Base-by-base conservation (phyloP, 2,797 vertebrate species). In the Denticeps clupeoides region DNA sequence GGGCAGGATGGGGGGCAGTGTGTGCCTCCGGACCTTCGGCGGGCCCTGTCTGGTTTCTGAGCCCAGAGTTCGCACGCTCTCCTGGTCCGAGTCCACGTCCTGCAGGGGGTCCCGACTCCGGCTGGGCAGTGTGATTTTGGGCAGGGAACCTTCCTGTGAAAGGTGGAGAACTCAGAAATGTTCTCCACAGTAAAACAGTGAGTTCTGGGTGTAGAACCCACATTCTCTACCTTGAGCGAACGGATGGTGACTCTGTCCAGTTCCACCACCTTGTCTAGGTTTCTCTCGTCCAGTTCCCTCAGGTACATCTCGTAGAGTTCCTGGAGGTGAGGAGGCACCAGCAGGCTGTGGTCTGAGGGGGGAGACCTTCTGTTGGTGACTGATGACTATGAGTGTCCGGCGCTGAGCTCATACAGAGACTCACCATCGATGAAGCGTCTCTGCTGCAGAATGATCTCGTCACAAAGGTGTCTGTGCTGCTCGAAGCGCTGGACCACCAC, bases 361-460 rank as follows among this genome's bases (percentile, higher is more conserved):
- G 12, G 13, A 58, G 24, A 42, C 19, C n/a, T n/a, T n/a, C n/a
- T n/a, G n/a, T n/a, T n/a, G n/a, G n/a, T 31, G 6, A 7, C n/a
- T 18, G 35, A 16, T 16, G 15, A n/a, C 2, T 18, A 19, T 23
- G 13, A 23, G 7, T 12, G 10, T 23, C 40, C 18, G 22, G 8
- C n/a, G n/a, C n/a, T n/a, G n/a, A n/a, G n/a, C n/a, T n/a, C 15
- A 16, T 2, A 33, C 1, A 1, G 7, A 7, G 7, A 26, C 62
- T n/a, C 59, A 87, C 86, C 87, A 0, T 81, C 37, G 0, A 93
- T 91, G 60, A 94, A 76, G 69, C 78, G 86, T 16, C 81, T 72
- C 77, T 96, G 91, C 64, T 86, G 87, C 69, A 82, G 86, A 43
- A 93, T 91, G 75, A 94, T 87, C 70, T 87, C 80, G 1, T 90